phyloP scores from a whole-genome alignment of 2,797 vertebrate species.

The Sebastes miniatus region DNA sequence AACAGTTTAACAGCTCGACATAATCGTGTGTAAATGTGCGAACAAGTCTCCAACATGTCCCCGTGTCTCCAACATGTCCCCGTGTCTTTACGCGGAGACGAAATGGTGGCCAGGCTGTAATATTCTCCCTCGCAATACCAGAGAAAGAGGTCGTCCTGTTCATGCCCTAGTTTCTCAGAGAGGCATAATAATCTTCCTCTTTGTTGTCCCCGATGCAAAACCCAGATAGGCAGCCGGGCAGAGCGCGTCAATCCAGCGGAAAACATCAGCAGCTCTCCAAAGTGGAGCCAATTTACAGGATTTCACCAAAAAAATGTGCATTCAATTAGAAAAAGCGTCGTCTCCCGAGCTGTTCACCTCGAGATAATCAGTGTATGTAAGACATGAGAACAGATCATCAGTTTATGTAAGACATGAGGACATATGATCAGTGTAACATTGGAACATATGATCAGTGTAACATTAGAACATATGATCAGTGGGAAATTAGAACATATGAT shows the following conservation, averaged over 20 bases:
- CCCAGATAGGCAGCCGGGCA: conserved; percentile 46
- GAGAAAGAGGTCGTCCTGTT: conserved; percentile 56
- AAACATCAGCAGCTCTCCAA: conserved; percentile 1
- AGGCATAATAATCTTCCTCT: conserved; percentile 66
- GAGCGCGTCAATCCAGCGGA: conserved; percentile 28
- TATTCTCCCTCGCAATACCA: conserved; percentile 16
- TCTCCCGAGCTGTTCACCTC: conserved; percentile 21
- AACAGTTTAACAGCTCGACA: conserved; percentile 14
- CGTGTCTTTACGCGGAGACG: background rate
- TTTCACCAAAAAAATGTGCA: conserved; percentile 45
- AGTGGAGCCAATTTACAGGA: conserved; percentile 35
- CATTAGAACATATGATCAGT: too few relatives aligned
- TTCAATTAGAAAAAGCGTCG: conserved; percentile 46
- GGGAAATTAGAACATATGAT: too few relatives aligned
- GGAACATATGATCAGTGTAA: too few relatives aligned
- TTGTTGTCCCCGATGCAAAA: conserved; percentile 65
- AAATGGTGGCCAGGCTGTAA: conserved; percentile 21
- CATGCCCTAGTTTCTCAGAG: conserved; percentile 67
- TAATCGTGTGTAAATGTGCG: conserved; percentile 7
- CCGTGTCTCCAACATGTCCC: background rate
- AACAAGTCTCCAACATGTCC: conserved; percentile 3
- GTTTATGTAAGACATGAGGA: too few relatives aligned
- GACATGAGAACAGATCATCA: too few relatives aligned
- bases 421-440: too few relatives aligned
- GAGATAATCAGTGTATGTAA: conserved; percentile 30